Percentiles rank a stretch among this genome's conserved stretches.
These are phyloP conservation scores for Lophius americanus DNA, from an alignment of 2,797 vertebrate genomes.

Conservation along the genomic window DNA sequence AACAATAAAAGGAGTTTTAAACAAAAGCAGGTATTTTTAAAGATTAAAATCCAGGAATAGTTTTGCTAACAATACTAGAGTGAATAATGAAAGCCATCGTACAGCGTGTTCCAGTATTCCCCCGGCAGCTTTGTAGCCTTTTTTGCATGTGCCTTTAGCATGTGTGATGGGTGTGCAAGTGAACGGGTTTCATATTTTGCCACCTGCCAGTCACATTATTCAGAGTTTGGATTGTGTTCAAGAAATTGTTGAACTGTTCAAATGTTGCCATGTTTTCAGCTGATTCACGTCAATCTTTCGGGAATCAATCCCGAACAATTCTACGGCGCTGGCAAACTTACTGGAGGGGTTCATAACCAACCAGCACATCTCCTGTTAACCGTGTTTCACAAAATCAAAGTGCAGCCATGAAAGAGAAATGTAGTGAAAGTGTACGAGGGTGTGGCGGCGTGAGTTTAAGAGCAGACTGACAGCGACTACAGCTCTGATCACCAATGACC, in stretches of 20 bases:
- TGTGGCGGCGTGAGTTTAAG: constrained; percentile 48
- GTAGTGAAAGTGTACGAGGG: constrained; percentile 58
- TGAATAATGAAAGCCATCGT: neutral
- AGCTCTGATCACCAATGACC: constrained; percentile 64
- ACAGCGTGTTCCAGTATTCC: neutral
- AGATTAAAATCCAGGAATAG: constrained; percentile 12
- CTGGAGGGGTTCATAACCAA: neutral
- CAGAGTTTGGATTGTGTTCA: constrained; percentile 32
- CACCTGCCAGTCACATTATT: constrained; percentile 30
- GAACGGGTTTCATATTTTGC: constrained; percentile 33
- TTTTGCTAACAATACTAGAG: neutral
- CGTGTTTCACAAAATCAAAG: neutral
- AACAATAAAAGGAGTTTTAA: constrained; percentile 6
- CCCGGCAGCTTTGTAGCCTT: neutral
- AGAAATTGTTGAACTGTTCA: constrained; percentile 11
- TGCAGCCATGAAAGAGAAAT: constrained; percentile 3
- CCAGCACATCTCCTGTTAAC: constrained; percentile 7
- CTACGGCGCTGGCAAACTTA: neutral
- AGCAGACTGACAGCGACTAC: constrained; percentile 41
- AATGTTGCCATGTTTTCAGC: constrained; percentile 22
- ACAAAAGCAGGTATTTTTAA: neutral
- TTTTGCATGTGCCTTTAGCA: constrained; percentile 9
- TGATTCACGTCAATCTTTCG: constrained; percentile 10
- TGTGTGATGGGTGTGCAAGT: constrained; percentile 12
- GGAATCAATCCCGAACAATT: neutral